Conservation (phyloP, 2,888 invertebrate species). For the Luperina nickerlii region DNA sequence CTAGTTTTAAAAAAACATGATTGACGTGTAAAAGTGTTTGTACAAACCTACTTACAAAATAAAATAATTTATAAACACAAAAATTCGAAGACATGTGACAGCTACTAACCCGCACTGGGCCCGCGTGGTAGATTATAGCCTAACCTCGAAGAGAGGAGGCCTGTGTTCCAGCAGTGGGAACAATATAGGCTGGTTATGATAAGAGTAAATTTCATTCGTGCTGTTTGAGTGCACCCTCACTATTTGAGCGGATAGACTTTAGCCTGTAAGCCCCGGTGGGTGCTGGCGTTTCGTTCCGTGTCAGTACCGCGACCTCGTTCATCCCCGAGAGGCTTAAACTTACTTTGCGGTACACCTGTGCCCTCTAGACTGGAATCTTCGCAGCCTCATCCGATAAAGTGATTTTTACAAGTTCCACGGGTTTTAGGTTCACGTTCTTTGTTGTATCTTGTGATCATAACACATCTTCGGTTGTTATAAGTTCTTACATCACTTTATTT, state of each 20-base stretch:
- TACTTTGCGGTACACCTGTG: slow-evolving; percentile 59
- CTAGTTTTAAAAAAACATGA: too few species aligned
- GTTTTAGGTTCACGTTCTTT: slow-evolving; percentile 22
- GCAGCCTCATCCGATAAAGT: slow-evolving; percentile 38
- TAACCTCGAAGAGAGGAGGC: too few species aligned
- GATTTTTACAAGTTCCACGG: slow-evolving; percentile 38
- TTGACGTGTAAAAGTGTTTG: too few species aligned
- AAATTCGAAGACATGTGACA: too few species aligned
- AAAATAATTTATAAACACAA: too few species aligned
- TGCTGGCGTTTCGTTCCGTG: slow-evolving; percentile 40
- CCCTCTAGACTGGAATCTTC: slow-evolving; percentile 41
- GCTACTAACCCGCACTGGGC: too few species aligned
- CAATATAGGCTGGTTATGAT: too few species aligned
- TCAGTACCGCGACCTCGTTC: slow-evolving; percentile 52
- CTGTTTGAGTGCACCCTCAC: background rate
- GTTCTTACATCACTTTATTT: background rate
- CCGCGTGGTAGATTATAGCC: too few species aligned
- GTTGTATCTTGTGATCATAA: background rate
- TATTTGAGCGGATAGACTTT: slow-evolving; percentile 11
- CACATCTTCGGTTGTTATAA: slow-evolving; percentile 6
- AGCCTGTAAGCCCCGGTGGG: background rate
- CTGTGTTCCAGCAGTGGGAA: too few species aligned
- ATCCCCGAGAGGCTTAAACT: slow-evolving; percentile 51
- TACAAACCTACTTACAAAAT: too few species aligned
- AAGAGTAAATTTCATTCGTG: background rate